A percentile compares a stretch with the other conserved stretches of the same genome.
Conservation (phyloP, 2,888 invertebrate species). For the Aphidoletes aphidimyza region DNA sequence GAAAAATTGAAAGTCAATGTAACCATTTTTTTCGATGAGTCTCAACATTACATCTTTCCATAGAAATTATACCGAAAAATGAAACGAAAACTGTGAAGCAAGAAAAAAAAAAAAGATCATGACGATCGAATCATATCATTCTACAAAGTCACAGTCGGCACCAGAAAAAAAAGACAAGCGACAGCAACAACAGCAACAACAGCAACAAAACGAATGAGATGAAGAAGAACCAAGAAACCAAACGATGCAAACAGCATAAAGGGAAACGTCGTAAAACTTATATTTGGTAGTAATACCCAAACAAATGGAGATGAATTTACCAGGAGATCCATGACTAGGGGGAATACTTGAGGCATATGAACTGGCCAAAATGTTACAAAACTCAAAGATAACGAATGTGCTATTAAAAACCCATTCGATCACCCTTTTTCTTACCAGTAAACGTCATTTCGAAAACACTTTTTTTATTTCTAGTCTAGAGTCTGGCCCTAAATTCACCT, state of each 20-base stretch:
- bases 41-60: neutral
- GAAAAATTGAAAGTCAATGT: too few species aligned
- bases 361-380: too few species aligned
- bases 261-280: slow-evolving; percentile 14
- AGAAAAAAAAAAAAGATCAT: neutral
- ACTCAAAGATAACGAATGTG: too few species aligned
- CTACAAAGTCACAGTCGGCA: too few species aligned
- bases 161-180: neutral
- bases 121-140: slow-evolving; percentile 29
- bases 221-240: neutral
- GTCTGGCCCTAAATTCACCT: too few species aligned
- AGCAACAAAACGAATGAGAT: neutral
- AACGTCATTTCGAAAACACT: too few species aligned
- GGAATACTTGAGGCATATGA: too few species aligned
- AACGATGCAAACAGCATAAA: neutral
- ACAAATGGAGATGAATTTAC: slow-evolving; percentile 20
- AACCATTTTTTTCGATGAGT: neutral
- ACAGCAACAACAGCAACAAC: neutral
- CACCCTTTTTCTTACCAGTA: too few species aligned
- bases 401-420: too few species aligned
- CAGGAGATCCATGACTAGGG: neutral
- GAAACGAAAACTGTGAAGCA: neutral
- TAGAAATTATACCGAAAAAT: neutral
- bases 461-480: too few species aligned
- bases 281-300: slow-evolving; percentile 19